phyloP scores from a whole-genome alignment of 2,797 vertebrate genomes.

The Decapterus maruadsi region DNA sequence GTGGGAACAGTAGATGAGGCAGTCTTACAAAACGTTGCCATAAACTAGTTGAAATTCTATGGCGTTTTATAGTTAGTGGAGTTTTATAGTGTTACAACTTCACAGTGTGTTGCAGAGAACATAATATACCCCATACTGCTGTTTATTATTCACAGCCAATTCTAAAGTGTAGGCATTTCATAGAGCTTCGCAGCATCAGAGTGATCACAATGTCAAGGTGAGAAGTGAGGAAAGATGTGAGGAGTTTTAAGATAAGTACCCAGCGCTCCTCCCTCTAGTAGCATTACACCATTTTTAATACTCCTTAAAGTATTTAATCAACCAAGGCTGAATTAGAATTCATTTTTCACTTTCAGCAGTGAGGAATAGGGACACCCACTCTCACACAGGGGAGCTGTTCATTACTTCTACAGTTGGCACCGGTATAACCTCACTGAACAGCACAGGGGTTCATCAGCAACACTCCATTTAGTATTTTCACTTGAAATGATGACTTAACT shows the following conservation, averaged over 20 bases:
- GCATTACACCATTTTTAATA: constrained; percentile 46
- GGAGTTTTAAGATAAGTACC: constrained; percentile 21
- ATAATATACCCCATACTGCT: not conserved
- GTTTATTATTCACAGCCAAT: constrained; percentile 17
- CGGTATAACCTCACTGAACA: constrained; percentile 61
- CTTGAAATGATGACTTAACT: constrained; percentile 53
- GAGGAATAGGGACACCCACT: constrained; percentile 26
- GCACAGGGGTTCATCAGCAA: constrained; percentile 57
- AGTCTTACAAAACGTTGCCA: not conserved
- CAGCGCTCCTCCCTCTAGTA: not conserved
- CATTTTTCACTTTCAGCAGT: constrained; percentile 47
- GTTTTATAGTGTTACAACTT: not conserved
- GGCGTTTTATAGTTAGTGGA: not conserved
- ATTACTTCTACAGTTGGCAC: constrained; percentile 72
- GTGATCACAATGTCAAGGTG: constrained; percentile 17
- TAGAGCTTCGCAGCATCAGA: constrained; percentile 4
- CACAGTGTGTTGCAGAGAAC: not conserved
- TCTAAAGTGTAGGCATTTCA: not conserved
- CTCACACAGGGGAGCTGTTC: constrained; percentile 61
- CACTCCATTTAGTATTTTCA: constrained; percentile 59
- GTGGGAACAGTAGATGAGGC: not conserved
- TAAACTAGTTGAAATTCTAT: not conserved
- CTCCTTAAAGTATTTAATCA: constrained; percentile 49
- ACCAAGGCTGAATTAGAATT: constrained; percentile 59
- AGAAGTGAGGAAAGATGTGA: constrained; percentile 29